phyloP scores from a whole-genome alignment of 2,113 vertebrate species.

The Alectura lathami region DNA sequence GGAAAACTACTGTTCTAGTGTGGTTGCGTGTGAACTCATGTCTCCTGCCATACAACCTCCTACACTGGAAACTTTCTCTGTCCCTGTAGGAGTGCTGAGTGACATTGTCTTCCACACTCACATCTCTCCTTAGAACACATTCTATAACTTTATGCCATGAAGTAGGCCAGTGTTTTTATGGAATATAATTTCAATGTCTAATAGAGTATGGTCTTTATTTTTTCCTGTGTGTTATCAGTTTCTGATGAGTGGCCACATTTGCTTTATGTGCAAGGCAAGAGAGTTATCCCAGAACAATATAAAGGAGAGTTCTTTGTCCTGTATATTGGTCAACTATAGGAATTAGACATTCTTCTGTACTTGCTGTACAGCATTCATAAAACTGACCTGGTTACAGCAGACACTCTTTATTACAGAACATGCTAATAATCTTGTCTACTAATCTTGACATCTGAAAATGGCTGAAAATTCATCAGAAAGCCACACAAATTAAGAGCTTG shows the following conservation, averaged over 20 bases:
- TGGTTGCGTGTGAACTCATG: not conserved
- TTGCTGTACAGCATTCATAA: not conserved
- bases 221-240: not conserved
- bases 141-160: not conserved
- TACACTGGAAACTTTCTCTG: not conserved
- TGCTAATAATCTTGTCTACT: not conserved
- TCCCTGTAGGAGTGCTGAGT: not conserved
- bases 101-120: not conserved
- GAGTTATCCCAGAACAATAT: not conserved
- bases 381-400: not conserved
- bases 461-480: not conserved
- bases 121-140: not conserved
- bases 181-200: not conserved
- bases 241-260: not conserved
- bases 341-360: not conserved
- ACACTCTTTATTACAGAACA: not conserved
- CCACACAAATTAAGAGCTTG: not conserved
- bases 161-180: not conserved
- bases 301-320: not conserved
- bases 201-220: not conserved
- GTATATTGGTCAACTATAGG: not conserved
- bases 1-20: not conserved
- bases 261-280: not conserved
- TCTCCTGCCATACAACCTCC: not conserved
- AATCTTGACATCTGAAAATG: not conserved